These are phyloP conservation scores for Galeopsomyia nigrocyanea DNA, from an alignment of 2,888 invertebrate genomes.

Conservation along the genomic window DNA sequence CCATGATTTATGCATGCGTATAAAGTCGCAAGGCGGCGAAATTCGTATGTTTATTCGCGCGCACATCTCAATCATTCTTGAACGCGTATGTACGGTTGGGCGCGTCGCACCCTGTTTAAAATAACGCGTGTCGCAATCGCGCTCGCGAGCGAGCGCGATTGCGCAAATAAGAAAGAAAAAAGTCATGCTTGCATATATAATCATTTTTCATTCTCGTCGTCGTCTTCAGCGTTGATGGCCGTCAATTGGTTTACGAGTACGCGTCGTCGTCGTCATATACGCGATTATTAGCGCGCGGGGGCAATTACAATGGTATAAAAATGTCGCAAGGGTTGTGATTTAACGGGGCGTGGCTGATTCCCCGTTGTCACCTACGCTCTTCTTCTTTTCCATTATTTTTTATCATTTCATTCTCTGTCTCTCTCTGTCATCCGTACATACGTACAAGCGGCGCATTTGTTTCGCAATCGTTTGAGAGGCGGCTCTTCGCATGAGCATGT, in stretches of 20 bases:
- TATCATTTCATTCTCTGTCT: not conserved
- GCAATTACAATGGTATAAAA: not conserved
- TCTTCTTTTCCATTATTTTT: no score
- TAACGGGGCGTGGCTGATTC: not conserved
- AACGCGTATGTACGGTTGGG: not conserved
- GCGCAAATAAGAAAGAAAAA: conserved; percentile 19
- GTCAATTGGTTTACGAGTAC: no score
- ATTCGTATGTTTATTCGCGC: not conserved
- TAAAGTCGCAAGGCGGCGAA: no score
- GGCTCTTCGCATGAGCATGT: conserved; percentile 27
- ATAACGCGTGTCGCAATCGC: conserved; percentile 19
- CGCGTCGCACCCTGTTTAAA: not conserved
- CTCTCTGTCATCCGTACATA: not conserved
- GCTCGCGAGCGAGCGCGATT: conserved; percentile 4
- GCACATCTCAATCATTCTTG: not conserved
- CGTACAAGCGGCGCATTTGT: not conserved
- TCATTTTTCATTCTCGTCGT: not conserved
- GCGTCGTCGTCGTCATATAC: no score
- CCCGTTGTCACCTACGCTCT: no score
- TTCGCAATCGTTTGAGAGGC: conserved; percentile 17
- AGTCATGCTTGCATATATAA: no score
- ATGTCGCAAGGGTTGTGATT: conserved; percentile 36
- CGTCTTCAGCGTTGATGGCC: not conserved
- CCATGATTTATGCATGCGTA: no score
- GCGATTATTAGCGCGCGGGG: no score